A percentile compares a stretch with the other conserved stretches of the same genome.
These are phyloP conservation scores for Phenganax stokvisi DNA, from an alignment of 92 coral and sea anemone species.

Conservation along the genomic window DNA sequence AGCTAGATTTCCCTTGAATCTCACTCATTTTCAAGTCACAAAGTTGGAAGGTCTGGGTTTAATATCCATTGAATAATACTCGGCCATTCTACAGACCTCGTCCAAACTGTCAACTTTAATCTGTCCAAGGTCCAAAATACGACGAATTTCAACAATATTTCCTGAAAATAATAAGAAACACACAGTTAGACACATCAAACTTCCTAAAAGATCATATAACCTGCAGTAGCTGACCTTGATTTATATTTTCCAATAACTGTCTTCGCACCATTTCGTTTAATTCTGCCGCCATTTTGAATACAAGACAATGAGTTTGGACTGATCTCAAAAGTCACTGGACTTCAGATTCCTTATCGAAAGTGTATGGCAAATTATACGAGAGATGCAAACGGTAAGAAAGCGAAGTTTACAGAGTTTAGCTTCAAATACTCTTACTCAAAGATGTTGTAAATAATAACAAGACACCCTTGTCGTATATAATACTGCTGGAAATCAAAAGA, in stretches of 20 bases:
- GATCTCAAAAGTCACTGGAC: background rate
- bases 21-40: background rate
- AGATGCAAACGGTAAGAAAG: no score
- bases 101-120: slow-evolving; percentile 69
- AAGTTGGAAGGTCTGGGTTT: background rate
- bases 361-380: no score
- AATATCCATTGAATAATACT: background rate
- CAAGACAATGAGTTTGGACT: no score
- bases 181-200: background rate
- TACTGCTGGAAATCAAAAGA: no score
- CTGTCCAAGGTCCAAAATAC: slow-evolving; percentile 57
- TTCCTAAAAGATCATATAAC: background rate
- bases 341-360: background rate
- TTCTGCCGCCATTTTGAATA: slow-evolving; percentile 51
- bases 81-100: slow-evolving; percentile 44
- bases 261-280: slow-evolving; percentile 48
- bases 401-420: no score
- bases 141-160: slow-evolving; percentile 55
- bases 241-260: slow-evolving; percentile 47
- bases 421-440: no score
- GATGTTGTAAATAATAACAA: no score
- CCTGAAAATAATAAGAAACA: slow-evolving; percentile 44
- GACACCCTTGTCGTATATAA: no score
- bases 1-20: no score
- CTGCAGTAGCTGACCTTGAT: slow-evolving; percentile 54